Base-by-base conservation (phyloP, 1,140 invertebrate species). In the Zeugodacus cucurbitae region DNA sequence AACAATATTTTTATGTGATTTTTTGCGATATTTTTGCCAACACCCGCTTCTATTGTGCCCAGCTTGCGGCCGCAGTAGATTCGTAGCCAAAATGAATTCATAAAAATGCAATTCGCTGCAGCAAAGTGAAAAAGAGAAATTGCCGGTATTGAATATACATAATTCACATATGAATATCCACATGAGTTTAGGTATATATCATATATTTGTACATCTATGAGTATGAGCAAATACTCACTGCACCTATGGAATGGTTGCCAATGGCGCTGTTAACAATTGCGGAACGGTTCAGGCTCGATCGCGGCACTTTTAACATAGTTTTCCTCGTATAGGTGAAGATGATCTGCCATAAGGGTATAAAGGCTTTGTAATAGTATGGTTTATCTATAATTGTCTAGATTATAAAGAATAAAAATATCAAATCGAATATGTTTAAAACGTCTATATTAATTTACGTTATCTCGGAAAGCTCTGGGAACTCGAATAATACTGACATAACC, bases 31-130 rank as follows among this genome's bases (percentile, higher is more conserved):
- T 74, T 74, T 37, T 10, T 82, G 44, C 41, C 10, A 82, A 82
- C 74, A 48, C 74, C 74, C 74, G 41, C 74, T 20, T 34, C 20
- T 82, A 48, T 44, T 82, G 70, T 22, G 37, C 34, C 37, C 3
- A n/a, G n/a, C 70, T 78, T 3, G 26, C 6, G 74, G 11, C 1
- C n/a, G 34, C 74, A 17, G 34, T 74, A 37, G 70, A 34, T 44
- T 74, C 22, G 37, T 41, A 82, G 74, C 34, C 74, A 22, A 10
- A 82, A 82, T 82, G 74, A 82, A 82, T 82, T 82, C 74, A 82
- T 48, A 82, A 82, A 48, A 82, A 82, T 48, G 41, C 22, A 82
- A 82, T 82, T 26, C 74, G 41, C 41, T 82, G n/a, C 44, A n/a
- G 22, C 37, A 48, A 82, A 48, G n/a, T 48, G 37, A 82, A 82